Evolutionary conservation across 2,888 invertebrate species (phyloP), one percentile per base, ranked within the genome.

Genomic region (Blera fallax): DNA sequence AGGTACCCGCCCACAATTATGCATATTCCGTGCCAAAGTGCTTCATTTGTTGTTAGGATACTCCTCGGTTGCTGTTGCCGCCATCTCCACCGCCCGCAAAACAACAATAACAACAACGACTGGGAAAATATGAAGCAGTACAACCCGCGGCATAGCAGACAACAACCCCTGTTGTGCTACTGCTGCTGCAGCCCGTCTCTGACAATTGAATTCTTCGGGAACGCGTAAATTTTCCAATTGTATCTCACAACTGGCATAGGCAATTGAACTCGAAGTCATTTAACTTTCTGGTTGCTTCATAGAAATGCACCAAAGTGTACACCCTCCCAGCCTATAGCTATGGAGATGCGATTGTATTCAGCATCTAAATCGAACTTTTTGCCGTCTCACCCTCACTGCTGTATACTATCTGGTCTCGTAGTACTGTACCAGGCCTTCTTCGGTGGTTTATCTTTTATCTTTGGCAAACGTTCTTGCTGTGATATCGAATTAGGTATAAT

Each of bases 401-500:
- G 52, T 34, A 45, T 69, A 27, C 11, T 78, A 45, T 65, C 34
- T 72, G 45, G 60, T 52, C 32, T 34, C 34, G 50, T 34, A 29
- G 52, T 24, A 52, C 52, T 37, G 21, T 65, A 73, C 54, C 67
- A 78, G 67, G 62, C 74, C 69, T 79, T 74, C 74, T 80, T 84
- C 70, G 56, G 69, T 70, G 74, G 74, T 80, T 84, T 84, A 84
- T 84, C 84, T 83, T 79, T 83, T 84, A 84, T 84, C 84, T 84
- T 80, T 84, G 84, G 84, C 84, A 84, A 84, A 58, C 84, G 80
- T 80, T 74, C 84, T 80, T 80, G 74, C 69, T 84, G 74, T 80
- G 84, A 84, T 84, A 84, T 84, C 80, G 80, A 84, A 84, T 84
- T 84, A 84, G 84, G 84, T 80, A 84, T 84, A 84, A 84, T 84